Evolutionary conservation across 2,113 vertebrate genomes (phyloP), one percentile per base, ranked within the genome.

Genomic region (Anthoscopus minutus): DNA sequence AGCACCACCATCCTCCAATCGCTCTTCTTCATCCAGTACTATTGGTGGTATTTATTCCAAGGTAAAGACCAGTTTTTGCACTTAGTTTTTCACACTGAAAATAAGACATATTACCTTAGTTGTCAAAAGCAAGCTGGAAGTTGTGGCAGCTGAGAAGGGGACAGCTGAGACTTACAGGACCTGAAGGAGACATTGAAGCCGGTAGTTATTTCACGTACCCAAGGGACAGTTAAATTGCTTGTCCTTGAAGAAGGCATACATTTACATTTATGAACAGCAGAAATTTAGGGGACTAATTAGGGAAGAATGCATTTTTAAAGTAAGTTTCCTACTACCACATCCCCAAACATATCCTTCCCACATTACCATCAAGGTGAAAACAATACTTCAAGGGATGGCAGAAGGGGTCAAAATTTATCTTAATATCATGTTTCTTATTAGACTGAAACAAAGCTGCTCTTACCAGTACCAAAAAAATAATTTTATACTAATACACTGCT

Each of bases 151-250:
- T 58, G 45, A 86, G 45, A 70, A 88, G 13, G 7, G 20, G 22
- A 54, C 51, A 92, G 22, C 7, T 40, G 44, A 95, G 47, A 30
- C 37, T 84, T 72, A 72, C 35, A 72, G 44, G 80, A 87, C 19
- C 21, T 42, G 33, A 4, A 16, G 61, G 17, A 51, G 25, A 50
- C 7, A 3, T 3, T 0, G 0, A 16, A 72, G n/a, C 20, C 61
- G 8, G n/a, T 8, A 60, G 51, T 9, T 40, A 51, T 44, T 86
- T 74, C 67, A 10, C 2, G 10, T n/a, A 47, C 44, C 56, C 38
- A 83, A 71, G 30, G 77, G 23, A 57, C 11, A 81, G 11, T 61
- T 76, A 33, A 76, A 84, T 48, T 4, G 2, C 9, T 61, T 30
- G 4, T 16, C 45, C 50, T n/a, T 38, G 57, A 67, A 42, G 18